Conservation (phyloP, 1,140 invertebrate species). For the Cardiocondyla obscurior region DNA sequence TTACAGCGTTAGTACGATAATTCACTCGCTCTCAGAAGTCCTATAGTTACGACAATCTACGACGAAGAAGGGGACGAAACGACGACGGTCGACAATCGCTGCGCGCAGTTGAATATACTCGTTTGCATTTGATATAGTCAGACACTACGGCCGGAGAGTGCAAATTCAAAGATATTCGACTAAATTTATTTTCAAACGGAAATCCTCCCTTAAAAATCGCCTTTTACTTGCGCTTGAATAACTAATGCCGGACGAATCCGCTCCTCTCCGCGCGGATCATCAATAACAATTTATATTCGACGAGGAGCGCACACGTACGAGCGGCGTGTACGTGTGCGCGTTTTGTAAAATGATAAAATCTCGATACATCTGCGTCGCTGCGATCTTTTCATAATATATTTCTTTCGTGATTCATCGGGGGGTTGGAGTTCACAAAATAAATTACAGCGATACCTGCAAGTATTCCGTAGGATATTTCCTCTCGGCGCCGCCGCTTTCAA, state of each 20-base stretch:
- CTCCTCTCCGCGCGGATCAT: not conserved
- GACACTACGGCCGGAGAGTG: slow-evolving; percentile 24
- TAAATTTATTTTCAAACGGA: slow-evolving; percentile 44
- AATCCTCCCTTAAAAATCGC: slow-evolving; percentile 14
- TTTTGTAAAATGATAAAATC: slow-evolving; percentile 6
- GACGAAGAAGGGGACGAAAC: not conserved
- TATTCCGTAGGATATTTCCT: not conserved
- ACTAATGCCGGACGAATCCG: not conserved
- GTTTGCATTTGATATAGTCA: slow-evolving; percentile 53
- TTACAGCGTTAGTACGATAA: slow-evolving; percentile 44
- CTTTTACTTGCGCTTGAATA: slow-evolving; percentile 40
- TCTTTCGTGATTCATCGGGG: not conserved
- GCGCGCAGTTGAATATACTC: slow-evolving; percentile 53
- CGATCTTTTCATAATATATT: not conserved
- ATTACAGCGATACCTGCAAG: not conserved
- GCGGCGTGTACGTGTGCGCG: not conserved
- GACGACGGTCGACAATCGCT: slow-evolving; percentile 42
- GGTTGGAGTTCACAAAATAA: not conserved
- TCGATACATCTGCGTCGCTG: not conserved
- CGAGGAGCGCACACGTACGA: not conserved
- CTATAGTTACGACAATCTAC: slow-evolving; percentile 25
- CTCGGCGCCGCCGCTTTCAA: not conserved
- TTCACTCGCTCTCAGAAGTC: slow-evolving; percentile 23
- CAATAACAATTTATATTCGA: slow-evolving; percentile 24
- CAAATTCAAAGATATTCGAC: slow-evolving; percentile 46